These are phyloP conservation scores for Gymnocypris eckloni DNA, from an alignment of 2,797 vertebrate species.

Conservation along the genomic window DNA sequence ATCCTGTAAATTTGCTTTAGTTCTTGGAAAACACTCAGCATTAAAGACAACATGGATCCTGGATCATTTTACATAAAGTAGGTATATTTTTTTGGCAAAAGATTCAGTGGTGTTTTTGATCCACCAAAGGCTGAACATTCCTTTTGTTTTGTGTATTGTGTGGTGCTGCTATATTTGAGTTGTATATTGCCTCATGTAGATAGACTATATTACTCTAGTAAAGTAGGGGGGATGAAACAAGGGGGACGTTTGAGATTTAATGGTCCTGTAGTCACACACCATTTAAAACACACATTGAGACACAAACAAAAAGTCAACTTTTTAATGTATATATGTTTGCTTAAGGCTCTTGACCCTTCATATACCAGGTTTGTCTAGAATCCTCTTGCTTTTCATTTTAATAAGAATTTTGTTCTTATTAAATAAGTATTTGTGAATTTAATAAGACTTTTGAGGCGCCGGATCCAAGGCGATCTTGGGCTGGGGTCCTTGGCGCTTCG, in stretches of 20 bases:
- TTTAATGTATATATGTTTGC: background rate
- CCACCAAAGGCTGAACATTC: conserved; percentile 32
- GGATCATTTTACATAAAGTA: conserved; percentile 22
- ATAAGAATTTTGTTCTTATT: no score
- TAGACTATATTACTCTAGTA: conserved; percentile 40
- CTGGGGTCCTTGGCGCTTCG: no score
- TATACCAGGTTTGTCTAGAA: conserved; percentile 2
- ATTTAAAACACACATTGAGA: conserved; percentile 22
- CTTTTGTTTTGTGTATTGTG: conserved; percentile 32
- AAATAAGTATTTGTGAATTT: no score
- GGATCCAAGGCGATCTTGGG: no score
- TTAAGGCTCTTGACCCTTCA: background rate
- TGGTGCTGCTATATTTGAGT: conserved; percentile 24
- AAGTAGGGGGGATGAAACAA: background rate
- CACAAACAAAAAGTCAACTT: background rate
- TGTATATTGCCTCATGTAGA: conserved; percentile 44
- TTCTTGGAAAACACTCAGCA: conserved; percentile 25
- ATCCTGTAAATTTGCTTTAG: conserved; percentile 29
- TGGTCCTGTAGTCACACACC: conserved; percentile 24
- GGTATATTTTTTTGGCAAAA: conserved; percentile 45
- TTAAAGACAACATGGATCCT: background rate
- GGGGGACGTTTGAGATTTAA: conserved; percentile 15
- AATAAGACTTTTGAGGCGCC: no score
- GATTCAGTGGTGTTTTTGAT: conserved; percentile 31
- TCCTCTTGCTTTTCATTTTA: background rate